Percentiles rank a stretch among this genome's conserved stretches.
Evolutionary conservation across 2,113 vertebrate species (phyloP).

Genomic region (Cynoglossus semilaevis): DNA sequence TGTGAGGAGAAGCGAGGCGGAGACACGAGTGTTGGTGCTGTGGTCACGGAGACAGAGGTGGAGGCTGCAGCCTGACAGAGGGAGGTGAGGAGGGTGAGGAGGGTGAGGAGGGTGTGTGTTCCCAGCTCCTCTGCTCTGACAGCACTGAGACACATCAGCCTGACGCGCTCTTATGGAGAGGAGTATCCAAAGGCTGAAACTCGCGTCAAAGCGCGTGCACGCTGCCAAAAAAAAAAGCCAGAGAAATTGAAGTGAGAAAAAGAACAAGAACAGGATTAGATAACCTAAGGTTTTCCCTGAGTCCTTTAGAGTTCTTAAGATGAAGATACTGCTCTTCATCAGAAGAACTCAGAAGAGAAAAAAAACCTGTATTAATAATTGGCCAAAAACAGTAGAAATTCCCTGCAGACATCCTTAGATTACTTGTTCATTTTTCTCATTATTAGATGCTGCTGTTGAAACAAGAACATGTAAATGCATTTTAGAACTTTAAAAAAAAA

Average conservation of each 20-base stretch:
- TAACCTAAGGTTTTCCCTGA: background rate
- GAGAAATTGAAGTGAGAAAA: slow-evolving; percentile 11
- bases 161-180: slow-evolving; percentile 64
- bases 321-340: too few relatives aligned
- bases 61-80: slow-evolving; percentile 41
- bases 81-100: slow-evolving; percentile 53
- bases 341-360: too few relatives aligned
- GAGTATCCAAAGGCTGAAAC: slow-evolving; percentile 65
- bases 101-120: slow-evolving; percentile 58
- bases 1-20: slow-evolving; percentile 17
- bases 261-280: slow-evolving; percentile 1
- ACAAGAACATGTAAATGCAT: too few relatives aligned
- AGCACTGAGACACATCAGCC: slow-evolving; percentile 66
- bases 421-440: too few relatives aligned
- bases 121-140: slow-evolving; percentile 30
- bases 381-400: too few relatives aligned
- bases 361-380: too few relatives aligned
- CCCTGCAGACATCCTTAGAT: too few relatives aligned
- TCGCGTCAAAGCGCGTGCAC: slow-evolving; percentile 46
- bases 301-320: background rate
- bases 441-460: too few relatives aligned
- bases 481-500: too few relatives aligned
- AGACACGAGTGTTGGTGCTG: slow-evolving; percentile 13
- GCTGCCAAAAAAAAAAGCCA: slow-evolving; percentile 19
- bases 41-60: slow-evolving; percentile 31